These are phyloP conservation scores for Neofelis nebulosa DNA, from an alignment of 2,113 vertebrate species.

Conservation along the genomic window DNA sequence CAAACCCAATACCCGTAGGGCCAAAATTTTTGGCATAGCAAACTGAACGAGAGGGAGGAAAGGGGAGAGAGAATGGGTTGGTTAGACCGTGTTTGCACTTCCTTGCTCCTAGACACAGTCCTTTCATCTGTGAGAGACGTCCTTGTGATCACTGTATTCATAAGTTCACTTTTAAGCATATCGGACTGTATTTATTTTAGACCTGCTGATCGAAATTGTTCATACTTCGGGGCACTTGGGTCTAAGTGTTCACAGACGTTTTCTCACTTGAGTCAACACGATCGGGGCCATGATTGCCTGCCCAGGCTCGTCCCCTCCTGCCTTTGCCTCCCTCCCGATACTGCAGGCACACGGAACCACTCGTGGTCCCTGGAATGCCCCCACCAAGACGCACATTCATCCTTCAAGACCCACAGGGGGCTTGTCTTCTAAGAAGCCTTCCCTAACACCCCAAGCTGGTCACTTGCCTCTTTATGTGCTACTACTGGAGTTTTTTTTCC, in stretches of 20 bases:
- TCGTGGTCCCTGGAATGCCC: background rate
- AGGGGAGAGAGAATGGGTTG: background rate
- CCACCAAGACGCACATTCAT: background rate
- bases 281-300: background rate
- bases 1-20: constrained; percentile 95
- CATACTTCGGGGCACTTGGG: background rate
- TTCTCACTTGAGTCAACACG: background rate
- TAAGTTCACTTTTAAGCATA: background rate
- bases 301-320: fast-evolving
- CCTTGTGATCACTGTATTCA: background rate
- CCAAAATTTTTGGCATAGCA: constrained; percentile 98
- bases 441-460: background rate
- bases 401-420: background rate
- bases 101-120: background rate
- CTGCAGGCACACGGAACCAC: too few species aligned
- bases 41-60: constrained; percentile 82
- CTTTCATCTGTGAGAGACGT: background rate
- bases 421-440: background rate
- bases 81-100: background rate
- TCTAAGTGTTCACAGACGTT: background rate
- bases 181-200: background rate
- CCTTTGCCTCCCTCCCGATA: background rate
- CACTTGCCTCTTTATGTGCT: background rate
- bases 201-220: background rate
- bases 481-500: background rate